Evolutionary conservation across 2,888 invertebrate genomes (phyloP).

Genomic region (Athalia circularis): DNA sequence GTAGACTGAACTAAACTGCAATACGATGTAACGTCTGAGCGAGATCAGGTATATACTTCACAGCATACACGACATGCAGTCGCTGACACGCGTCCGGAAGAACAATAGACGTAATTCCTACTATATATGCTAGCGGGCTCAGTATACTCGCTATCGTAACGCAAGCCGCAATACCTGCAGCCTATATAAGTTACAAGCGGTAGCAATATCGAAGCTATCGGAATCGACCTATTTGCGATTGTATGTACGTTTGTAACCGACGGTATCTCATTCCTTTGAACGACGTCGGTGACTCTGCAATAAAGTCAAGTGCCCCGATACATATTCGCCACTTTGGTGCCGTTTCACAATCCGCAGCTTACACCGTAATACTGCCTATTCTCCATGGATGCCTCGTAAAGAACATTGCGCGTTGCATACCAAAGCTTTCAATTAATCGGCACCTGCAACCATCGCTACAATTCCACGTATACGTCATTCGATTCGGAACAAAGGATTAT

Average conservation of each 20-base stretch:
- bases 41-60: conserved; percentile 23
- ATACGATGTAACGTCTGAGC: conserved; percentile 10
- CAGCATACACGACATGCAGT: neutral
- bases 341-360: conserved; percentile 25
- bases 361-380: conserved; percentile 12
- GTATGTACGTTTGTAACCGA: conserved; percentile 52
- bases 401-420: neutral
- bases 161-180: conserved; percentile 23
- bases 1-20: neutral
- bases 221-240: conserved; percentile 50
- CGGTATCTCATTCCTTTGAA: conserved; percentile 47
- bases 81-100: conserved; percentile 37
- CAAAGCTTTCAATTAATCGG: conserved; percentile 24
- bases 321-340: conserved; percentile 11
- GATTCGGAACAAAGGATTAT: neutral
- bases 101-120: conserved; percentile 45
- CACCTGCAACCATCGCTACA: neutral
- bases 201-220: conserved; percentile 49
- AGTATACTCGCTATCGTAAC: conserved; percentile 26
- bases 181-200: conserved; percentile 43
- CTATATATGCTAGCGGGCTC: conserved; percentile 19
- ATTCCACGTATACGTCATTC: neutral
- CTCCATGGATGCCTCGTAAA: conserved; percentile 10
- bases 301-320: conserved; percentile 51
- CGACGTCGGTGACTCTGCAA: conserved; percentile 56